Evolutionary conservation across 30 jellyfish, hydroid and myxozoan genomes (phyloP).

Genomic region (Hydra vulgaris): DNA sequence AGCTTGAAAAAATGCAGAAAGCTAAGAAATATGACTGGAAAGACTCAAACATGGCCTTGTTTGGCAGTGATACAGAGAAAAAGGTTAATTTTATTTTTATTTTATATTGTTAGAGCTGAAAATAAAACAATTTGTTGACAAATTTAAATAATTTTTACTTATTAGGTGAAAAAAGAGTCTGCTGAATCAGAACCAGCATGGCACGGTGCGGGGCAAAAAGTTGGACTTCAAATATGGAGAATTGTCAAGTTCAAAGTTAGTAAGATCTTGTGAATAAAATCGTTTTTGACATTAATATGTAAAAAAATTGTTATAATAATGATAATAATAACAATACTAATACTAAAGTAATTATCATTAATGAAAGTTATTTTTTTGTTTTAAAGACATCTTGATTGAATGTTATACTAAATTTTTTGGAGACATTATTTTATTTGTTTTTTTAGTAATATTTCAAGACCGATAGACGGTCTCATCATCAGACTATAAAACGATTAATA

Average conservation of each 20-base stretch:
- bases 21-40: conserved; percentile 98
- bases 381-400: too few species aligned
- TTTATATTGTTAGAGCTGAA: too few species aligned
- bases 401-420: too few species aligned
- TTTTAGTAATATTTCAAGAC: too few species aligned
- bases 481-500: too few species aligned
- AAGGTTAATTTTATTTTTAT: conserved; percentile 52
- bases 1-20: conserved; percentile 44
- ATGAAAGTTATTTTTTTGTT: too few species aligned
- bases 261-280: neutral
- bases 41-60: conserved; percentile 95
- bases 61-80: conserved; percentile 97
- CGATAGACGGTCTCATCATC: too few species aligned
- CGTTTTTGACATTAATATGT: neutral
- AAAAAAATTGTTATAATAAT: neutral
- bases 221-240: conserved; percentile 92
- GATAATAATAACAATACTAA: too few species aligned
- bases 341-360: too few species aligned
- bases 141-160: neutral
- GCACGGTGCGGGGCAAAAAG: conserved; percentile 87
- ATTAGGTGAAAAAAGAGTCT: conserved; percentile 85
- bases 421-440: too few species aligned
- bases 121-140: neutral
- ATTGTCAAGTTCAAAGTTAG: conserved; percentile 90
- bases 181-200: conserved; percentile 97